Base-by-base conservation (phyloP, 2,113 vertebrate species). In the Dicerorhinus sumatrensis region DNA sequence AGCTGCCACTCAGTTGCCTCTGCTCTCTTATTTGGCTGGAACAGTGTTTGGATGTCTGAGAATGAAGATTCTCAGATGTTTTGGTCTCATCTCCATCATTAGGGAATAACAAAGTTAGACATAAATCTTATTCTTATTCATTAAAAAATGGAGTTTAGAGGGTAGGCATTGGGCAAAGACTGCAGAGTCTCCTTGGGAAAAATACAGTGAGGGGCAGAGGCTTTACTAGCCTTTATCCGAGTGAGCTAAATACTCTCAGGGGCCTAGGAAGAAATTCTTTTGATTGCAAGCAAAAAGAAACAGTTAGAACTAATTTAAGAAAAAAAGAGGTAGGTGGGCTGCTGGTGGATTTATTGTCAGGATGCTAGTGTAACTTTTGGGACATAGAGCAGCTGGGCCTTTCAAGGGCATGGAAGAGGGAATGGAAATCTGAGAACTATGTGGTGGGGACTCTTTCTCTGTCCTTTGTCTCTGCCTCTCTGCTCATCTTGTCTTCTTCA, bases 361-460 rank as follows among this genome's bases (percentile, higher is more conserved):
- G 39, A 58, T 46, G 21, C n/a, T 48, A n/a, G 11, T 27, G 2
- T 16, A 9, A 8, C 10, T 76, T 9, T 3, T 13, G 36, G 67
- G 33, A 60, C 12, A 3, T 0, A 36, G 42, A 21, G 8, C 25
- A 56, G 18, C 4, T 8, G 7, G 23, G 2, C 3, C 8, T 23
- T 14, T 48, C 58, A 48, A 25, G 10, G 42, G 13, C 6, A 1
- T 48, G 39, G 27, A 16, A 75, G 16, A 75, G 23, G 12, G 33
- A 7, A 29, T 29, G 13, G n/a, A 31, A 54, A 83, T 25, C 51
- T 33, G 63, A 29, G 93, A 46, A 29, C 36, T 2, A 5, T 2
- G 1, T 2, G 3, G 2, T 11, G 7, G 6, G 0, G 11, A 18
- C 11, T 9, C 20, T 36, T 14, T 56, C 33, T 39, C 5, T 29